Evolutionary conservation across 2,888 invertebrate genomes (phyloP), one percentile per base, ranked within the genome.

Genomic region (Ornithoptera priamus): DNA sequence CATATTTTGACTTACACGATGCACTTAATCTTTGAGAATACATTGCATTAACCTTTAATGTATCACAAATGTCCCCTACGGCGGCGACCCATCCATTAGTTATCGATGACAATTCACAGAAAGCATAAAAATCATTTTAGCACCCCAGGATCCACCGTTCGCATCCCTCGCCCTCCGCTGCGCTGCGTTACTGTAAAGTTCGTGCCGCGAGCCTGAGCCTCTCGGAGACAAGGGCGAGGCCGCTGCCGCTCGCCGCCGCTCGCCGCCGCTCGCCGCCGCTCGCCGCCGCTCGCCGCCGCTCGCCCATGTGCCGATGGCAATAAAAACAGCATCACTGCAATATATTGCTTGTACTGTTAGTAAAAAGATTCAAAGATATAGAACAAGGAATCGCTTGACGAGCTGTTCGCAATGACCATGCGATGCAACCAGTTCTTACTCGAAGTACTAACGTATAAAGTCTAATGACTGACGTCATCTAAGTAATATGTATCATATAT

Each of bases 41-140:
- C 39, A 57, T 65, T 22, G 12, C 57, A 30, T 39, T 20, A 22
- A 61, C 20, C 53, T 61, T 50, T 30, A 66, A 60, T 66, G 59
- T 30, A 50, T 65, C 30, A 36, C 30, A 53, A 7, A n/a, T n/a
- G 4, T 53, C 50, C 22, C 39, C 22, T 18, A 10, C 17, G 17
- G 22, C 15, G 20, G 53, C 62, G 62, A 24, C 17, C 5, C 56
- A 30, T 56, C 67, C 67, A 62, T 67, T 67, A 67, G 67, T 56
- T 53, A 62, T 67, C 42, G 67, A 62, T 67, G 62, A 57, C 67
- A 62, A 62, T 46, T 62, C 42, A 15, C 64, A 68, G 39, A 59
- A 50, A 63, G 53, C 56, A 39, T 65, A 53, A 64, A 68, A 39
- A 67, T 67, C n/a, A 67, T 62, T 57, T 58, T 42, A 46, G 42